Conservation (phyloP, 2,797 vertebrate species). For the Yasuhikotakia modesta region DNA sequence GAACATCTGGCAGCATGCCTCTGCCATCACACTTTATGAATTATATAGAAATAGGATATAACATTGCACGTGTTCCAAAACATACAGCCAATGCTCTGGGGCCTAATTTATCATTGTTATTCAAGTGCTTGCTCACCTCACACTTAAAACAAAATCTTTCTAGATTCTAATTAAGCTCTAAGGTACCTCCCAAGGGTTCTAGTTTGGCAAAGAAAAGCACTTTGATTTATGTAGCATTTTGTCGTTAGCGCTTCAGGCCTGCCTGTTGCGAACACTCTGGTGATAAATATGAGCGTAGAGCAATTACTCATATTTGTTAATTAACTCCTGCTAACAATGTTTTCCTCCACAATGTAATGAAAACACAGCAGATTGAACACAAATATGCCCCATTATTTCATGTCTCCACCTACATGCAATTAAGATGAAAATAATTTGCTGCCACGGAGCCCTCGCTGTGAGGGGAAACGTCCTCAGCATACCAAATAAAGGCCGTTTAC, state of each 20-base stretch:
- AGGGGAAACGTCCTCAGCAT: slow-evolving; percentile 55
- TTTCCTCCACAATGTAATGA: slow-evolving; percentile 63
- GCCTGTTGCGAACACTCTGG: slow-evolving; percentile 72
- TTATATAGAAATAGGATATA: slow-evolving; percentile 67
- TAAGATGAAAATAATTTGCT: slow-evolving; percentile 59
- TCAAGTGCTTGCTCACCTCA: slow-evolving; percentile 79
- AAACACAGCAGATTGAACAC: slow-evolving; percentile 59
- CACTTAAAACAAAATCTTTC: slow-evolving; percentile 85
- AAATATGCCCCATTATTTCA: slow-evolving; percentile 56
- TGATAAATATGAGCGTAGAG: slow-evolving; percentile 71
- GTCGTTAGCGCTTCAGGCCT: slow-evolving; percentile 78
- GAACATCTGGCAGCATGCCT: slow-evolving; percentile 53
- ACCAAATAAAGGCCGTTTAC: slow-evolving; percentile 58
- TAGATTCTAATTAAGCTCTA: slow-evolving; percentile 86
- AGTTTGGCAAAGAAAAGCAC: slow-evolving; percentile 79
- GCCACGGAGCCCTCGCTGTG: slow-evolving; percentile 54
- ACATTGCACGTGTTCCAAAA: slow-evolving; percentile 72
- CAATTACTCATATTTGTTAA: slow-evolving; percentile 79
- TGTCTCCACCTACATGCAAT: slow-evolving; percentile 62
- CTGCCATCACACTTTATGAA: slow-evolving; percentile 69
- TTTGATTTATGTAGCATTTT: slow-evolving; percentile 84
- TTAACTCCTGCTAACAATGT: slow-evolving; percentile 74
- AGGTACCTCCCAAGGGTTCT: slow-evolving; percentile 78
- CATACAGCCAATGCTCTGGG: slow-evolving; percentile 73
- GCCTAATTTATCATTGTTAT: slow-evolving; percentile 83